Evolutionary conservation across 2,797 vertebrate genomes (phyloP), one percentile per base, ranked within the genome.

Genomic region (Microhierax caerulescens): DNA sequence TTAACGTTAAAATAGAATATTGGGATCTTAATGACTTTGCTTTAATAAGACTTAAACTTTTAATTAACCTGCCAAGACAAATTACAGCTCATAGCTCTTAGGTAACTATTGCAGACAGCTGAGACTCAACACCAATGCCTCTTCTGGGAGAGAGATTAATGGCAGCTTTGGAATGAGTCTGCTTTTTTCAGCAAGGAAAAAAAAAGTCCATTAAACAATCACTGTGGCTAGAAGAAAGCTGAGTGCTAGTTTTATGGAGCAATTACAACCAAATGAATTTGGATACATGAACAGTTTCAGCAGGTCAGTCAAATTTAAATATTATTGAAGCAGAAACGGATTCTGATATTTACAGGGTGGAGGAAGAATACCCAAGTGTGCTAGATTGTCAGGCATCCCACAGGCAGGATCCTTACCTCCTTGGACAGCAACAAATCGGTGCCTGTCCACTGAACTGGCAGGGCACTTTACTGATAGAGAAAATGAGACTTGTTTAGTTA

Each of bases 41-140:
- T 97, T 97, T 97, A 98, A 95, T 97, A 98, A 97, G 96, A 97
- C 94, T 94, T 96, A 97, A 97, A 98, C 96, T 98, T 98, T 98
- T 98, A 98, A 98, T 98, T 98, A 98, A 98, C 92, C 95, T 98
- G 98, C 95, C 98, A 98, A 97, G 97, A 98, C 95, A 97, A 98
- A 98, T 98, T 97, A 98, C 87, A 97, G 91, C 79, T 96, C 90
- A 81, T 30, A 93, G 96, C 76, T 97, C 93, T 97, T 97, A 92
- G 95, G 96, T 96, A 98, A 97, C 61, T 85, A 90, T 48, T 95
- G 95, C 69, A 97, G 98, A 97, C 97, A 98, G 97, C 95, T 95
- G 96, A 98, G 97, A 93, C 92, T 98, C 98, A 97, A 92, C 57
- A 93, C 89, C 95, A 94, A 72, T 53, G 90, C 64, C 96, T 97